Conservation (phyloP, 2,113 vertebrate genomes). For the Myxocyprinus asiaticus region DNA sequence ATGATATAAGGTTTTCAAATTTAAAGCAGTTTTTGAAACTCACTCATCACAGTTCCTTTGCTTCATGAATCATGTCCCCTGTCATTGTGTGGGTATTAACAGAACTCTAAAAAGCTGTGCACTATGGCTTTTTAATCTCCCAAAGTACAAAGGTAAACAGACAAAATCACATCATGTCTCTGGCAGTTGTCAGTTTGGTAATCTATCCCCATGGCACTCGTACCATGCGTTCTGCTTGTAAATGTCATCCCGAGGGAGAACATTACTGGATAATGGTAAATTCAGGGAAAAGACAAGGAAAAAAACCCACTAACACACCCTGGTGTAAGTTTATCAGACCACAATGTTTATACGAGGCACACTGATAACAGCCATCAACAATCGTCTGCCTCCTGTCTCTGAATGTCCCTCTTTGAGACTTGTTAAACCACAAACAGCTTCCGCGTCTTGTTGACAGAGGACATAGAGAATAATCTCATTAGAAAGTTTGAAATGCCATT, state of each 20-base stretch:
- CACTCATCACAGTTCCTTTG: background rate
- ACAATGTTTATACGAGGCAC: slow-evolving; percentile 17
- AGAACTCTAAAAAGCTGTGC: slow-evolving; percentile 31
- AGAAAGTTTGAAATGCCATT: slow-evolving; percentile 31
- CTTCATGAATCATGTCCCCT: background rate
- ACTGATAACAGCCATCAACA: slow-evolving; percentile 3
- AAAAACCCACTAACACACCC: background rate
- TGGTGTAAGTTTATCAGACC: slow-evolving; percentile 2
- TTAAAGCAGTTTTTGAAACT: too few species aligned
- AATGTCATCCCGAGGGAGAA: slow-evolving; percentile 48
- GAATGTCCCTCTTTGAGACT: background rate
- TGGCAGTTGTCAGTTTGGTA: slow-evolving; percentile 28
- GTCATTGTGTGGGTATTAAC: slow-evolving; percentile 21
- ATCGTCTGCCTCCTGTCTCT: background rate
- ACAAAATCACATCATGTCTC: slow-evolving; percentile 4
- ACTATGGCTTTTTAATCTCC: slow-evolving; percentile 33
- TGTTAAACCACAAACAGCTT: background rate
- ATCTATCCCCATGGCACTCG: slow-evolving; percentile 39
- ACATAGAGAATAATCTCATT: slow-evolving; percentile 17
- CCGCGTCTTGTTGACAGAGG: slow-evolving; percentile 11
- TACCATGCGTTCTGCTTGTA: slow-evolving; percentile 42
- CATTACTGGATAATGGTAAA: slow-evolving; percentile 18
- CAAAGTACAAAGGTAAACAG: slow-evolving; percentile 21
- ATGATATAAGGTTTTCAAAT: too few species aligned
- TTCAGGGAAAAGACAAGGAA: slow-evolving; percentile 6